Conservation (phyloP, 2,113 vertebrate genomes). For the Chaetodon trifascialis region DNA sequence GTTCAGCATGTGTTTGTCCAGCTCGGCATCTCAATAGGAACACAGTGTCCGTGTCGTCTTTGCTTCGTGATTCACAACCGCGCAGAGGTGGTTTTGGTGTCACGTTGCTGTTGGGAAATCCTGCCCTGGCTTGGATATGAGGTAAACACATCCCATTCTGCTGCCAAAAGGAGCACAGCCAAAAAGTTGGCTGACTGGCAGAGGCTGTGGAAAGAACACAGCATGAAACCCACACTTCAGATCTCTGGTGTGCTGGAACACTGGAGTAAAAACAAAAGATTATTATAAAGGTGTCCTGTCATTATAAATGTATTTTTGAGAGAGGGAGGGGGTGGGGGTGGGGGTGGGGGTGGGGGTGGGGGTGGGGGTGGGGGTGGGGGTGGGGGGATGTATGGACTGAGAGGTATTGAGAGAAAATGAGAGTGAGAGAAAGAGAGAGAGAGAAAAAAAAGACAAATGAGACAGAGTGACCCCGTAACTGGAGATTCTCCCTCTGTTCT, state of each 20-base stretch:
- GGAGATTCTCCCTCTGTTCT: slow-evolving; percentile 47
- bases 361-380: too few relatives aligned
- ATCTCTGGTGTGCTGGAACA: slow-evolving; percentile 47
- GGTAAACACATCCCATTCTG: slow-evolving; percentile 51
- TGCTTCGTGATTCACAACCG: slow-evolving; percentile 43
- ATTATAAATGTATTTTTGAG: slow-evolving; percentile 39
- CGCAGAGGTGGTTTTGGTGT: slow-evolving; percentile 32
- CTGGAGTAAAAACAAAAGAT: slow-evolving; percentile 55
- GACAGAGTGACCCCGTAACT: slow-evolving; percentile 48
- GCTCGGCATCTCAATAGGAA: slow-evolving; percentile 9
- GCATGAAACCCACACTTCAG: slow-evolving; percentile 57
- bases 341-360: too few relatives aligned
- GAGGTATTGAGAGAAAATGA: slow-evolving; percentile 6
- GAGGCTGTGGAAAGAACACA: slow-evolving; percentile 64
- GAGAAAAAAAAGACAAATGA: slow-evolving; percentile 35
- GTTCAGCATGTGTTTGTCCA: slow-evolving; percentile 20
- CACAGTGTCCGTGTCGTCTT: slow-evolving; percentile 19
- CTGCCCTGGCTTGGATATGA: slow-evolving; percentile 48
- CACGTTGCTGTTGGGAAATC: slow-evolving; percentile 50
- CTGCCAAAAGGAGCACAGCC: slow-evolving; percentile 62
- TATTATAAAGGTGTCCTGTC: slow-evolving; percentile 45
- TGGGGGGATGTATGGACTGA: background rate
- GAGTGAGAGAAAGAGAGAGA: background rate
- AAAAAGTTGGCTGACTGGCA: slow-evolving; percentile 66
- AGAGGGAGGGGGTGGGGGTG: too few relatives aligned